Conservation (phyloP, 1,140 invertebrate genomes). For the Drosophila nannoptera region DNA sequence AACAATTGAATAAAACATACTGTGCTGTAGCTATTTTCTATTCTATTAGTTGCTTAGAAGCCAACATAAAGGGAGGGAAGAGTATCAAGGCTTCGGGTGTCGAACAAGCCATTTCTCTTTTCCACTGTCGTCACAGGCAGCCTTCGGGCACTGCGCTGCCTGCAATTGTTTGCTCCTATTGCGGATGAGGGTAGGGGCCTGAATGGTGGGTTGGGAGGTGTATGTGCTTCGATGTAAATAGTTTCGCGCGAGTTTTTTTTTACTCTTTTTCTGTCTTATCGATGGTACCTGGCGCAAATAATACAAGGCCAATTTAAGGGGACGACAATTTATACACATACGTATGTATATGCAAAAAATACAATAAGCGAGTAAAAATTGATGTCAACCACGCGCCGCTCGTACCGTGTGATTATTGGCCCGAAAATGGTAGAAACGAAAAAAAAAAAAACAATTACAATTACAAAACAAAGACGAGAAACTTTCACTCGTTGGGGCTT, state of each 20-base stretch:
- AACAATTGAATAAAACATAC: too few relatives aligned
- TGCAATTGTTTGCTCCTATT: constrained; percentile 45
- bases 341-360: constrained; percentile 9
- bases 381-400: constrained; percentile 49
- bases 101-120: constrained; percentile 21
- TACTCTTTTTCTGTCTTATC: constrained; percentile 42
- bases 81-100: constrained; percentile 2
- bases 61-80: neutral
- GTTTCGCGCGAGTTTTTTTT: constrained; percentile 63
- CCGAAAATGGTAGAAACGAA: constrained; percentile 27
- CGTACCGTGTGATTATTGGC: constrained; percentile 53
- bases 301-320: constrained; percentile 62
- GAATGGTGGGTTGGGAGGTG: constrained; percentile 6
- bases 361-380: constrained; percentile 46
- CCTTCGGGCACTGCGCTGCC: constrained; percentile 51
- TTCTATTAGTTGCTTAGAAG: neutral
- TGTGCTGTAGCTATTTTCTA: too few relatives aligned
- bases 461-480: constrained; percentile 71
- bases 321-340: constrained; percentile 32
- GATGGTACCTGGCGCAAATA: constrained; percentile 70
- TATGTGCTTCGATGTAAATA: constrained; percentile 37
- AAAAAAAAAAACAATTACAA: constrained; percentile 50
- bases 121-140: constrained; percentile 64
- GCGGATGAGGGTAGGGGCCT: neutral
- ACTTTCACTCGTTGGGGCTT: constrained; percentile 64